Conservation (phyloP, 2,797 vertebrate genomes). For the Sciaenops ocellatus region DNA sequence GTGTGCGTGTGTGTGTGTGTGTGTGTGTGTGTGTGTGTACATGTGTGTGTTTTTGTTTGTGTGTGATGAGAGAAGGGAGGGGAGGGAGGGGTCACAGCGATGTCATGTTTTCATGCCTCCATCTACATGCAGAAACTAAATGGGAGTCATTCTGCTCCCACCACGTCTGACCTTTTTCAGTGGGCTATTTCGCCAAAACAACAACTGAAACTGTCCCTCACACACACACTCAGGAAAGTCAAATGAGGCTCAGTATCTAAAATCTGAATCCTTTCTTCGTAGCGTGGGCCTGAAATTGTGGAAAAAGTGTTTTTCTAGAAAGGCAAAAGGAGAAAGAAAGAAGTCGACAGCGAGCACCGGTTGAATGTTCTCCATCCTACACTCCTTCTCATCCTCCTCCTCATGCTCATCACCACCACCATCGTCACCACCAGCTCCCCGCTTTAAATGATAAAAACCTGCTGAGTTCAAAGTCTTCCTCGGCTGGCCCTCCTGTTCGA, state of each 20-base stretch:
- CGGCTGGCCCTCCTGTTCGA: slow-evolving; percentile 81
- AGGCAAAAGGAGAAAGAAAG: slow-evolving; percentile 24
- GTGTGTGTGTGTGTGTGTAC: slow-evolving; percentile 36
- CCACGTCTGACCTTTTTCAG: slow-evolving; percentile 40
- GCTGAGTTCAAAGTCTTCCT: slow-evolving; percentile 86
- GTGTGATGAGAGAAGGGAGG: slow-evolving; percentile 64
- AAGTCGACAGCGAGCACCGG: slow-evolving; percentile 61
- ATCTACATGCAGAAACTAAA: slow-evolving; percentile 73
- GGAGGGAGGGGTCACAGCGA: slow-evolving; percentile 90
- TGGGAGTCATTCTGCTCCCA: slow-evolving; percentile 49
- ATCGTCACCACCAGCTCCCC: slow-evolving; percentile 69
- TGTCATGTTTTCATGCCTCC: slow-evolving; percentile 92
- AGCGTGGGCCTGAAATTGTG: slow-evolving; percentile 41
- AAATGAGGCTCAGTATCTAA: slow-evolving; percentile 30
- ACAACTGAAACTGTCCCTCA: not conserved
- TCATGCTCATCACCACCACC: slow-evolving; percentile 47
- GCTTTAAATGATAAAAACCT: slow-evolving; percentile 84
- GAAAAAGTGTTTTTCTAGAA: slow-evolving; percentile 48
- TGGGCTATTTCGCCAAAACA: slow-evolving; percentile 46
- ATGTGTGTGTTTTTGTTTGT: slow-evolving; percentile 28
- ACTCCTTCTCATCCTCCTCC: slow-evolving; percentile 70
- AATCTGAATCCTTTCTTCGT: slow-evolving; percentile 27
- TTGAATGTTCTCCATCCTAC: slow-evolving; percentile 76
- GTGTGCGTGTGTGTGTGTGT: slow-evolving; percentile 49
- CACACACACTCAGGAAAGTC: slow-evolving; percentile 26